A percentile compares a stretch with the other conserved stretches of the same genome.
Evolutionary conservation across 2,113 vertebrate species (phyloP).

Genomic region (Lonchura striata): DNA sequence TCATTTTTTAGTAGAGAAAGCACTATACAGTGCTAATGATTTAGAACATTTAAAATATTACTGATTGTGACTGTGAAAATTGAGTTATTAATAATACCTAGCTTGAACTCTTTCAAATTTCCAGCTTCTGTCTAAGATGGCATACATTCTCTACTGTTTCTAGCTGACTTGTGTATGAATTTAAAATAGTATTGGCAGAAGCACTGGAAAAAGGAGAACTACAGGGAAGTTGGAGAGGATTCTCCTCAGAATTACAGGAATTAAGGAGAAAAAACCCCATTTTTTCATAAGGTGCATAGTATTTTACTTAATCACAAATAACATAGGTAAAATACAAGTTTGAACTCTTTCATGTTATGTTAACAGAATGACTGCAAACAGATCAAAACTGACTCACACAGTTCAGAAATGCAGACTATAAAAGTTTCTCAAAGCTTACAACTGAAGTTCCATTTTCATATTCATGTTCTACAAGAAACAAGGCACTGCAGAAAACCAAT

Average conservation of each 20-base stretch:
- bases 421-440: neutral
- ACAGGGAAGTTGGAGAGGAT: neutral
- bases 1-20: neutral
- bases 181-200: neutral
- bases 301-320: neutral
- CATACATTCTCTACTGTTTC: neutral
- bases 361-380: neutral
- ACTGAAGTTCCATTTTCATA: neutral
- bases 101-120: neutral
- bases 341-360: neutral
- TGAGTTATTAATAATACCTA: neutral
- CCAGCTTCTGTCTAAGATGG: neutral
- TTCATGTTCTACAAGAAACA: neutral
- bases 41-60: neutral
- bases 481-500: neutral
- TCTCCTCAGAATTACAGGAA: neutral
- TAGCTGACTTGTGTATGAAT: neutral
- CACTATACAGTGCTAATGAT: neutral
- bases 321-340: neutral
- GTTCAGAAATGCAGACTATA: neutral
- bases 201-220: neutral
- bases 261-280: accelerated
- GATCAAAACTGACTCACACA: neutral
- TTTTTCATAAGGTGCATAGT: neutral
- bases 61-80: neutral